Conservation (phyloP, 2,888 invertebrate species). For the Acanthosepion pharaonis region DNA sequence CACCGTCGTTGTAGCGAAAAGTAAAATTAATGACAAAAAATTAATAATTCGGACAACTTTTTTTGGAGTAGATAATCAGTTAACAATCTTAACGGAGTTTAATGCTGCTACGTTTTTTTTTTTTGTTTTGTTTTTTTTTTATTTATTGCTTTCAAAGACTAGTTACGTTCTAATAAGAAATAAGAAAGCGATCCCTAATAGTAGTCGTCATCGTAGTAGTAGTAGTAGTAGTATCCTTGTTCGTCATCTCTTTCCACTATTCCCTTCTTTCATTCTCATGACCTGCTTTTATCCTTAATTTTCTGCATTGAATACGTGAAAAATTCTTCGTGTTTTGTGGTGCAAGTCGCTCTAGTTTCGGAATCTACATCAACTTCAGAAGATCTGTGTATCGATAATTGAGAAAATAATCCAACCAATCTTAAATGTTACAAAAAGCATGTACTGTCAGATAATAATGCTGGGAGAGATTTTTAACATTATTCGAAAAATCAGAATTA, state of each 20-base stretch:
- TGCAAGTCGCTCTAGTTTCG: slow-evolving; percentile 33
- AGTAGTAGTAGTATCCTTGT: neutral
- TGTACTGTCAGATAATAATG: neutral
- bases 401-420: neutral
- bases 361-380: slow-evolving; percentile 24
- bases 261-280: slow-evolving; percentile 4
- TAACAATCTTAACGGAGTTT: too few relatives aligned
- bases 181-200: neutral
- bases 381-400: neutral
- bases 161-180: neutral
- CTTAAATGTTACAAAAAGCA: neutral
- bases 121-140: neutral
- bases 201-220: neutral
- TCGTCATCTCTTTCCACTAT: neutral
- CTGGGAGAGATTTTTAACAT: neutral
- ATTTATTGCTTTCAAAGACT: neutral
- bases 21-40: too few relatives aligned
- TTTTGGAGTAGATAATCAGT: too few relatives aligned
- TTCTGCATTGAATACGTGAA: too few relatives aligned
- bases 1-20: too few relatives aligned
- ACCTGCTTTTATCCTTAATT: neutral
- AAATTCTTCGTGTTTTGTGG: neutral
- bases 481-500: neutral
- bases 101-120: too few relatives aligned
- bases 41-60: too few relatives aligned